Evolutionary conservation across 2,888 invertebrate species (phyloP).

Genomic region (Plusia festucae): DNA sequence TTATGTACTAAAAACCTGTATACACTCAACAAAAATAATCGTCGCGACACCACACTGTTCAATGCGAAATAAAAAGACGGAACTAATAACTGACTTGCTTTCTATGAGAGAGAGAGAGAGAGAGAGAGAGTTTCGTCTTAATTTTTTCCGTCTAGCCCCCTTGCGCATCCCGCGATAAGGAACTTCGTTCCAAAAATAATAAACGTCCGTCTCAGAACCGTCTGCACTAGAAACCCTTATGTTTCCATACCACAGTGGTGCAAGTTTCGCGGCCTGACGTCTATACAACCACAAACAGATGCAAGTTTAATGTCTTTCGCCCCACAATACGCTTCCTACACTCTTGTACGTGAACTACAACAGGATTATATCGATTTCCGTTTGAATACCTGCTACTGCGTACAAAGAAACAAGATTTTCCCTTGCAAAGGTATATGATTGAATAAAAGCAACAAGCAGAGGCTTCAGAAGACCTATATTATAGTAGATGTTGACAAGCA

Average conservation of each 20-base stretch:
- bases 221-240: conserved; percentile 40
- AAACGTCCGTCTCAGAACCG: too few relatives aligned
- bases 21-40: too few relatives aligned
- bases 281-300: conserved; percentile 81
- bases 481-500: not conserved
- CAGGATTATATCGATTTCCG: conserved; percentile 48
- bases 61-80: too few relatives aligned
- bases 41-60: too few relatives aligned
- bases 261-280: conserved; percentile 72
- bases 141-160: too few relatives aligned
- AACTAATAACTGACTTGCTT: too few relatives aligned
- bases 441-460: not conserved
- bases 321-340: conserved; percentile 49
- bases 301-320: conserved; percentile 80
- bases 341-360: conserved; percentile 40
- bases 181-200: too few relatives aligned
- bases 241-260: conserved; percentile 52
- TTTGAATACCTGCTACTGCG: conserved; percentile 27
- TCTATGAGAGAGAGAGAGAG: too few relatives aligned
- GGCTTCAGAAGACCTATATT: not conserved
- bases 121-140: too few relatives aligned
- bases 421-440: not conserved
- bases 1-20: too few relatives aligned
- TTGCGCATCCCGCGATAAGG: too few relatives aligned
- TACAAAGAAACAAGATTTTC: not conserved